Conservation (phyloP, 1,140 invertebrate genomes). For the Linepithema humile region DNA sequence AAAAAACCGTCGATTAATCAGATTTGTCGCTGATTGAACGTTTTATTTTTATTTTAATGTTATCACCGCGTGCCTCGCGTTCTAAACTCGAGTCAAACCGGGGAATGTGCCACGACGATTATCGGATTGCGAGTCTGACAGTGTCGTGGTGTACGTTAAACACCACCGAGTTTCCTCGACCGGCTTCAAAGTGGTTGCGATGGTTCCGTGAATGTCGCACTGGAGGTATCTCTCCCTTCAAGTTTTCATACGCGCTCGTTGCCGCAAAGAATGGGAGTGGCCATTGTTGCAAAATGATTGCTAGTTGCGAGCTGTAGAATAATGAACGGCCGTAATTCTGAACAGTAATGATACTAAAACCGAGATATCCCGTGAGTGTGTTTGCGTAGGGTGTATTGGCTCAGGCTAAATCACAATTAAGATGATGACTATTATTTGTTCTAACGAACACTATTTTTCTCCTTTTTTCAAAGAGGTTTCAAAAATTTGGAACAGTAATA, state of each 20-base stretch:
- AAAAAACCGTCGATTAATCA: conserved; percentile 17
- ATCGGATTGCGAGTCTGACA: conserved; percentile 26
- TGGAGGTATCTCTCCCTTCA: not conserved
- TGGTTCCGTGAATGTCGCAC: conserved; percentile 28
- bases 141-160: not conserved
- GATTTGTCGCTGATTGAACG: not conserved
- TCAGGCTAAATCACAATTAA: not conserved
- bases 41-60: not conserved
- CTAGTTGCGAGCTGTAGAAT: conserved; percentile 25
- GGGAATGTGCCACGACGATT: conserved; percentile 13
- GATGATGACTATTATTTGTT: not conserved
- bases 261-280: conserved; percentile 30
- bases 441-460: not conserved
- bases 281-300: conserved; percentile 51
- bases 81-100: conserved; percentile 22
- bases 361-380: conserved; percentile 1
- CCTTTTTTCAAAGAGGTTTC: not conserved
- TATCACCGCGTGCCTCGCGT: not conserved
- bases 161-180: not conserved
- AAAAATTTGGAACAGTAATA: no score
- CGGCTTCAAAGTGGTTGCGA: conserved; percentile 30
- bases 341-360: conserved; percentile 33
- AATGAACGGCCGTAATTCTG: conserved; percentile 17
- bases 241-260: conserved; percentile 7
- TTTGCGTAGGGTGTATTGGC: not conserved